phyloP scores from a whole-genome alignment of 2,888 invertebrate genomes.

The Ectemnius lituratus region DNA sequence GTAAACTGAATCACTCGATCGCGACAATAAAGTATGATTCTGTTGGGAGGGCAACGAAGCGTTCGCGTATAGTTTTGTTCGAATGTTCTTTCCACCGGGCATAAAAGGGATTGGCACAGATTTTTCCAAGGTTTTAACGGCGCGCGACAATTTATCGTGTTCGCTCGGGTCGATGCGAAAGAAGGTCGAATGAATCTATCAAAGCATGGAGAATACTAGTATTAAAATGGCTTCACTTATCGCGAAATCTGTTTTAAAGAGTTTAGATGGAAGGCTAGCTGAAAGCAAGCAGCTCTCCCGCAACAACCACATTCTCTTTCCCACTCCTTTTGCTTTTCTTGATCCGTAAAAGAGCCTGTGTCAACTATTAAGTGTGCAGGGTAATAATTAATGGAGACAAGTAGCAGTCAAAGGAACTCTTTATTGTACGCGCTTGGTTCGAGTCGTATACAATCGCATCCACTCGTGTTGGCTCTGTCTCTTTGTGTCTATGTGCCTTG shows the following conservation, averaged over 20 bases:
- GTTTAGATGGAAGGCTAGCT: slow-evolving; percentile 9
- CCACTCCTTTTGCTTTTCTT: too few species aligned
- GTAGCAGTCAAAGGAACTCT: slow-evolving; percentile 73
- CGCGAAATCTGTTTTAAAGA: slow-evolving; percentile 29
- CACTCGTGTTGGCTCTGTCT: slow-evolving; percentile 11
- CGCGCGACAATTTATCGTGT: slow-evolving; percentile 38
- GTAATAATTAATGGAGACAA: background rate
- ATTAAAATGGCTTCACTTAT: slow-evolving; percentile 45
- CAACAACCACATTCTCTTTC: too few species aligned
- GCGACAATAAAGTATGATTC: too few species aligned
- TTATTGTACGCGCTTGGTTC: slow-evolving; percentile 70
- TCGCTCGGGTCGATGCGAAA: slow-evolving; percentile 37
- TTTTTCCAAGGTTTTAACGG: slow-evolving; percentile 47
- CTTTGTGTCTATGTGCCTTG: too few species aligned
- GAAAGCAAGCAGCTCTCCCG: background rate
- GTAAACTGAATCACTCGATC: too few species aligned
- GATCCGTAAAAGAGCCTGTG: too few species aligned
- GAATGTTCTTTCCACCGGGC: slow-evolving; percentile 23
- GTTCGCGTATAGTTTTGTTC: slow-evolving; percentile 1
- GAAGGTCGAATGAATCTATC: slow-evolving; percentile 39
- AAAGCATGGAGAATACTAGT: slow-evolving; percentile 28
- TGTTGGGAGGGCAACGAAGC: too few species aligned
- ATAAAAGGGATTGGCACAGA: slow-evolving; percentile 55
- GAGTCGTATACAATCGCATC: slow-evolving; percentile 62
- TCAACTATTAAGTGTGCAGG: background rate